A percentile compares a stretch with the other conserved stretches of the same genome.
Conservation (phyloP, 1,140 invertebrate genomes). For the Pseudomyrmex flavicornis region DNA sequence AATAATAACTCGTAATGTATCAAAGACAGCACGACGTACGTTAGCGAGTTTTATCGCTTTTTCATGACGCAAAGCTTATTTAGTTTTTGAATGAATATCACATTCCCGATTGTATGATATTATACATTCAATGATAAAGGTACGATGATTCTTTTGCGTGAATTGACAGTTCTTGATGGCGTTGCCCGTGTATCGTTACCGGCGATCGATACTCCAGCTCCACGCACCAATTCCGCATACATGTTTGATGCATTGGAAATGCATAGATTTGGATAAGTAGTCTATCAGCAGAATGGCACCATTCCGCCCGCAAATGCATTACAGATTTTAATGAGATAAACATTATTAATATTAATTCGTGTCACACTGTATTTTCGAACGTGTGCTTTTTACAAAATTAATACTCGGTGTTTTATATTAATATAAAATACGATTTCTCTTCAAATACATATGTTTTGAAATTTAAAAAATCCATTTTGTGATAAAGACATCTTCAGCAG, state of each 20-base stretch:
- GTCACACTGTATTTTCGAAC: neutral
- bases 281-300: constrained; percentile 32
- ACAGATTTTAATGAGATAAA: constrained; percentile 12
- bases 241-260: constrained; percentile 39
- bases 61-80: too few species aligned
- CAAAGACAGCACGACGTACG: neutral
- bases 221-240: constrained; percentile 7
- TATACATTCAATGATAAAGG: too few species aligned
- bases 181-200: neutral
- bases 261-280: constrained; percentile 23
- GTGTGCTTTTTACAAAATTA: neutral
- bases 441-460: neutral
- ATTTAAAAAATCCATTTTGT: too few species aligned
- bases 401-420: neutral
- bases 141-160: neutral
- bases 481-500: too few species aligned
- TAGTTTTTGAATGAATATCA: too few species aligned
- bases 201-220: constrained; percentile 27
- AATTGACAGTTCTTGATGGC: constrained; percentile 29
- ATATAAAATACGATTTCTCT: too few species aligned
- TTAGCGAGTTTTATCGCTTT: neutral
- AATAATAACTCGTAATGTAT: neutral
- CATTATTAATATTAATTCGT: constrained; percentile 30
- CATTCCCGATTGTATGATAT: too few species aligned
- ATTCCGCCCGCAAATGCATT: neutral